A percentile compares a stretch with the other conserved stretches of the same genome.
Conservation (phyloP, 2,113 vertebrate species). For the Malurus elegans region DNA sequence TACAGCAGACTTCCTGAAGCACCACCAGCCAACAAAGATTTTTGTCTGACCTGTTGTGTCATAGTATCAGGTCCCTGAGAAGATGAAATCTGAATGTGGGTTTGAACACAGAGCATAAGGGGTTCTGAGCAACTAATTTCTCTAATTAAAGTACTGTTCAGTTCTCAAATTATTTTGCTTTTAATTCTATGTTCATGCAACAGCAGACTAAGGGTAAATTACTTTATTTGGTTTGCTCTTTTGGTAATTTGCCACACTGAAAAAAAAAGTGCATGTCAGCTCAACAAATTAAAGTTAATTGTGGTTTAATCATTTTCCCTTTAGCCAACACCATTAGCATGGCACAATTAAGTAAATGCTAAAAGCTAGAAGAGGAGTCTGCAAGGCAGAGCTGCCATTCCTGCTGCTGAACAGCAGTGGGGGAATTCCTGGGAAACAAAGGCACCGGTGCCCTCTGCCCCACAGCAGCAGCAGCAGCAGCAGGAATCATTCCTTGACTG, state of each 20-base stretch:
- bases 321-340: slow-evolving; percentile 58
- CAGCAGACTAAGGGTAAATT: slow-evolving; percentile 57
- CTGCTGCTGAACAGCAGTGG: background rate
- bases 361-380: background rate
- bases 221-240: slow-evolving; percentile 57
- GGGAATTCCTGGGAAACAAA: background rate
- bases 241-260: slow-evolving; percentile 54
- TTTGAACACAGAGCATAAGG: background rate
- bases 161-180: slow-evolving; percentile 49
- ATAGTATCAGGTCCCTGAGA: background rate
- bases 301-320: slow-evolving; percentile 67
- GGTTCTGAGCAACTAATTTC: background rate
- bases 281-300: slow-evolving; percentile 66
- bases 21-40: background rate
- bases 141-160: slow-evolving; percentile 15
- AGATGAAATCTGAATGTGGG: background rate
- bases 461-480: background rate
- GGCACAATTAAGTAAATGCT: slow-evolving; percentile 52
- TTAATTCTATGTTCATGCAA: slow-evolving; percentile 41
- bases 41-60: background rate
- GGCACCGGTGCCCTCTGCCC: background rate
- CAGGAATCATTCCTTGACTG: background rate
- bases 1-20: background rate
- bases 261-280: slow-evolving; percentile 28
- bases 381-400: background rate